Evolutionary conservation across 1,140 invertebrate species (phyloP).

Genomic region (Bursaphelenchus mucronatus): DNA sequence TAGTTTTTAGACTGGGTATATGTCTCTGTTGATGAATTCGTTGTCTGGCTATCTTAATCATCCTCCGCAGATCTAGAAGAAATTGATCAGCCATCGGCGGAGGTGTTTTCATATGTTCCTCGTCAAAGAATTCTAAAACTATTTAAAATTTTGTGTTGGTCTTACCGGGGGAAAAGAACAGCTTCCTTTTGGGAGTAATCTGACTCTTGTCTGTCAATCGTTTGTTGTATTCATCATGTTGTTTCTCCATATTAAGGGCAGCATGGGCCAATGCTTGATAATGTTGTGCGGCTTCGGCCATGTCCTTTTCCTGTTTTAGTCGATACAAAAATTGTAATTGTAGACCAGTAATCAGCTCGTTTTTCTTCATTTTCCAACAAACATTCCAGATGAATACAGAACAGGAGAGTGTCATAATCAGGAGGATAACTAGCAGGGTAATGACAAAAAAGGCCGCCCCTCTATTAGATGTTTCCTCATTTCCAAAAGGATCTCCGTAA

Average conservation of each 20-base stretch:
- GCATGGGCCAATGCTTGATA: slow-evolving; percentile 31
- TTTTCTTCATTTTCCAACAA: slow-evolving; percentile 49
- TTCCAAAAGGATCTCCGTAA: slow-evolving; percentile 7
- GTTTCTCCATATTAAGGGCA: neutral
- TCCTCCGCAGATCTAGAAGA: slow-evolving; percentile 47
- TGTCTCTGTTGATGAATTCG: slow-evolving; percentile 38
- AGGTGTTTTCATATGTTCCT: slow-evolving; percentile 42
- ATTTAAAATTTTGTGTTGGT: slow-evolving; percentile 3
- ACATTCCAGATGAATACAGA: slow-evolving; percentile 46
- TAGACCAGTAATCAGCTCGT: slow-evolving; percentile 38
- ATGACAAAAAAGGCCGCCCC: slow-evolving; percentile 43
- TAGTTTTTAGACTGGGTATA: slow-evolving; percentile 6
- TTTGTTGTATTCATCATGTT: neutral
- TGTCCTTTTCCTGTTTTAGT: slow-evolving; percentile 42
- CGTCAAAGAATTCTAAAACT: slow-evolving; percentile 54
- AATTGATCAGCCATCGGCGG: slow-evolving; percentile 53
- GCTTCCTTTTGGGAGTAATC: slow-evolving; percentile 37
- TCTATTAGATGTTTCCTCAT: slow-evolving; percentile 1
- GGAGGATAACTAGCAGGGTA: slow-evolving; percentile 40
- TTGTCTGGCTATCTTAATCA: slow-evolving; percentile 47
- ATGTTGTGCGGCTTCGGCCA: slow-evolving; percentile 27
- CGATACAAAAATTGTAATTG: slow-evolving; percentile 55
- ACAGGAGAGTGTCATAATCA: slow-evolving; percentile 39
- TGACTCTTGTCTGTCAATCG: neutral
- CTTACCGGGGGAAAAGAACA: slow-evolving; percentile 48